Evolutionary conservation across 2,888 invertebrate genomes (phyloP).

Genomic region (Leucania comma): DNA sequence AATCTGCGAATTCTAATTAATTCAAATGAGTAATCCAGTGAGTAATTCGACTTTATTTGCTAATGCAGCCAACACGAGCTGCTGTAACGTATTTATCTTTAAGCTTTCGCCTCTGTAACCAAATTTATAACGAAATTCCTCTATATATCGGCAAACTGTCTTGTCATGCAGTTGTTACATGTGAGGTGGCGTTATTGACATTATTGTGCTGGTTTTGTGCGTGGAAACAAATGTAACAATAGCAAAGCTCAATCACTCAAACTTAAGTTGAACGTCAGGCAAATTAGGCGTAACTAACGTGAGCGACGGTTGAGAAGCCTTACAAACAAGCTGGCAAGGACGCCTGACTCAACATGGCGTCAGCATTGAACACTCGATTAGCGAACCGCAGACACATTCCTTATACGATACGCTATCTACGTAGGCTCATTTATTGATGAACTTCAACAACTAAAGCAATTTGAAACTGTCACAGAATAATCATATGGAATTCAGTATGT

Average conservation of each 20-base stretch:
- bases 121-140: conserved; percentile 26
- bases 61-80: conserved; percentile 13
- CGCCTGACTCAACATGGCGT: conserved; percentile 79
- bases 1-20: conserved; percentile 31
- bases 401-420: conserved; percentile 66
- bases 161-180: not conserved
- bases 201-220: conserved; percentile 12
- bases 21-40: conserved; percentile 18
- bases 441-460: conserved; percentile 26
- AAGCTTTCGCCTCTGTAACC: not conserved
- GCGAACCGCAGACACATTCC: conserved; percentile 71
- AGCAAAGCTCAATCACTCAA: conserved; percentile 51
- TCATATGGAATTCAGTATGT: conserved; percentile 7
- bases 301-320: conserved; percentile 71
- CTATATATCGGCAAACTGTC: conserved; percentile 8
- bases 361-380: conserved; percentile 66
- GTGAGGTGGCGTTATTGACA: not conserved
- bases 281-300: conserved; percentile 68
- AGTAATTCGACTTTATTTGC: conserved; percentile 27
- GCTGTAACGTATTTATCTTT: conserved; percentile 13
- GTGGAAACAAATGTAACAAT: conserved; percentile 34
- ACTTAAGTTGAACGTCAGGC: conserved; percentile 37
- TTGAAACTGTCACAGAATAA: conserved; percentile 12
- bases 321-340: conserved; percentile 75
- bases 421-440: conserved; percentile 44